phyloP scores from a whole-genome alignment of 1,140 invertebrate genomes.

The Vanessa tameamea region DNA sequence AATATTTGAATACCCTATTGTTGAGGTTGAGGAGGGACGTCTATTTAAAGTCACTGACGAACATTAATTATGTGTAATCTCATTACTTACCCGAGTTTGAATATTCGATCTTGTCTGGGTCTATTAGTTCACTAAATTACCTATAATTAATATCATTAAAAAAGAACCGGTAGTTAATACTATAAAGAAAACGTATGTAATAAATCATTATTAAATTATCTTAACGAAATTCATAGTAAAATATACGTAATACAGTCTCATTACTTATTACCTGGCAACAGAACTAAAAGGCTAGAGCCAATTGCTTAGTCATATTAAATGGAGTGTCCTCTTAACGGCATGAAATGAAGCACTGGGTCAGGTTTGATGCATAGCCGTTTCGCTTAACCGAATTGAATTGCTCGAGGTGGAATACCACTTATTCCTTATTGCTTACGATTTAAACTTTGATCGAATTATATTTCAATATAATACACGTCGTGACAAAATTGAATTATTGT shows the following conservation, averaged over 20 bases:
- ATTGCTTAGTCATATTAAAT: conserved; percentile 42
- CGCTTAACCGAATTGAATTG: conserved; percentile 34
- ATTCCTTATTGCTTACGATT: too few relatives aligned
- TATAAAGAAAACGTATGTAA: too few relatives aligned
- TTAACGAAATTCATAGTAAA: conserved; percentile 2
- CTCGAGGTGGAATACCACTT: conserved; percentile 27
- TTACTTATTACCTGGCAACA: conserved; percentile 38
- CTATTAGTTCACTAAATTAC: too few relatives aligned
- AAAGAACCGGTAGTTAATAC: too few relatives aligned
- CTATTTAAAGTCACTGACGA: too few relatives aligned
- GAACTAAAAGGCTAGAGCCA: conserved; percentile 41
- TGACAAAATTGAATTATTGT: too few relatives aligned
- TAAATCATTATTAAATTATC: background rate
- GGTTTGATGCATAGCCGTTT: conserved; percentile 34
- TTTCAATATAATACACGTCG: background rate
- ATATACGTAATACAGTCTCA: conserved; percentile 24
- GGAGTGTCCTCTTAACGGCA: conserved; percentile 39
- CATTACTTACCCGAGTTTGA: too few relatives aligned
- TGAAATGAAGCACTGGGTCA: conserved; percentile 42
- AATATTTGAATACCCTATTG: too few relatives aligned
- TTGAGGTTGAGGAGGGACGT: too few relatives aligned
- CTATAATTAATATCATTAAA: too few relatives aligned
- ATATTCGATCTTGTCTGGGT: too few relatives aligned
- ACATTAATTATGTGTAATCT: too few relatives aligned
- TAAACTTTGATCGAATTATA: background rate